Evolutionary conservation across 2,888 invertebrate species (phyloP).

Genomic region (Pyrrhia umbra): DNA sequence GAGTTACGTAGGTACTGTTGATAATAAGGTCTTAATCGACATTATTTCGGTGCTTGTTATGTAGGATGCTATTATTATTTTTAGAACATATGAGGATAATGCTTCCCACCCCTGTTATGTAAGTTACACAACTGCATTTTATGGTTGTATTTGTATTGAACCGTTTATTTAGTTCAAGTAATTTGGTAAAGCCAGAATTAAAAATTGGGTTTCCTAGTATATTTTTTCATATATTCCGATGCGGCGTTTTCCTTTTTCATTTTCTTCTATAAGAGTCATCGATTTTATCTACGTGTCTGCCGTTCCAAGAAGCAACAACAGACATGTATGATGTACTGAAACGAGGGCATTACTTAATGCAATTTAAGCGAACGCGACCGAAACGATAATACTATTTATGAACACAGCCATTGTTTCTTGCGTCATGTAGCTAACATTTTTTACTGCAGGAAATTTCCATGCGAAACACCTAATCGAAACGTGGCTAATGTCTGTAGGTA

Average conservation of each 20-base stretch:
- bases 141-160: too few species aligned
- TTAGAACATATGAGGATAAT: neutral
- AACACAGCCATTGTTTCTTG: constrained; percentile 55
- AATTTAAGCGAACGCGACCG: constrained; percentile 39
- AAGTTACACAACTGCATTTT: neutral
- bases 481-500: constrained; percentile 28
- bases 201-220: too few species aligned
- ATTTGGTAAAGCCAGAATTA: neutral
- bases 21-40: neutral
- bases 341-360: constrained; percentile 28
- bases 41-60: constrained; percentile 1
- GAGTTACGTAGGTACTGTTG: constrained; percentile 12
- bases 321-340: constrained; percentile 7
- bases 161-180: too few species aligned
- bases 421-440: constrained; percentile 48
- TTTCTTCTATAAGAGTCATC: too few species aligned
- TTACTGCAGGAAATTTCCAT: constrained; percentile 61
- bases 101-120: neutral
- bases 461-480: constrained; percentile 42
- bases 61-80: neutral
- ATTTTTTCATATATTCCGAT: too few species aligned
- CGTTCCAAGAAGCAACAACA: neutral
- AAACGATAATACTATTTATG: constrained; percentile 51
- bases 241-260: neutral
- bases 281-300: neutral